These are phyloP conservation scores for Nomada ferruginata DNA, from an alignment of 2,888 invertebrate species.

Conservation along the genomic window DNA sequence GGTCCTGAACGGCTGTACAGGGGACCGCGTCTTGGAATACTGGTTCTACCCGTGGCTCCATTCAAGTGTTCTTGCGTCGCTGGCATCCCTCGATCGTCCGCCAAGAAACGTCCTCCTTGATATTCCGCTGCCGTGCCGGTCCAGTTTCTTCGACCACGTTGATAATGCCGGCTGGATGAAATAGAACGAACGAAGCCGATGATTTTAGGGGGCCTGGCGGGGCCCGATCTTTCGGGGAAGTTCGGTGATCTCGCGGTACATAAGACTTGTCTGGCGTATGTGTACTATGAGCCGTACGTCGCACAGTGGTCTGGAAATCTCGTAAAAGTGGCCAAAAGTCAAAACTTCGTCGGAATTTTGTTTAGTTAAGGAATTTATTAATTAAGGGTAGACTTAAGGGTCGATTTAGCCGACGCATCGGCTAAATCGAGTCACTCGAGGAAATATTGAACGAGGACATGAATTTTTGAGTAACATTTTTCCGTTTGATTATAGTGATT, in stretches of 20 bases:
- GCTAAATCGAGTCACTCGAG: neutral
- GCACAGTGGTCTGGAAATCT: too few relatives aligned
- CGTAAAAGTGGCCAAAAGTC: too few relatives aligned
- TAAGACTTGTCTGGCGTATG: neutral
- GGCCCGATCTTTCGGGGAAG: neutral
- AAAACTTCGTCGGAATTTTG: too few relatives aligned
- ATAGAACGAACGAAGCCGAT: constrained; percentile 13
- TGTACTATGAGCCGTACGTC: neutral
- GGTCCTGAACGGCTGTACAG: constrained; percentile 52
- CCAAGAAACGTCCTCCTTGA: constrained; percentile 69
- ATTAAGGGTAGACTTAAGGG: too few relatives aligned
- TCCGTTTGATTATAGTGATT: too few relatives aligned
- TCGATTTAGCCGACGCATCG: too few relatives aligned
- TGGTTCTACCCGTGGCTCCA: constrained; percentile 71
- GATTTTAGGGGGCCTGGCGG: neutral
- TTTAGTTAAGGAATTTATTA: too few relatives aligned
- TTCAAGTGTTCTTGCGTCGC: constrained; percentile 77
- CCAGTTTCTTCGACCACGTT: constrained; percentile 62
- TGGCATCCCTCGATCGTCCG: constrained; percentile 59
- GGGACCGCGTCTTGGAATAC: constrained; percentile 58
- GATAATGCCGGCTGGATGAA: constrained; percentile 51
- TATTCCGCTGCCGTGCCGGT: constrained; percentile 70
- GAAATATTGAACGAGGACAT: too few relatives aligned
- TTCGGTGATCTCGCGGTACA: neutral
- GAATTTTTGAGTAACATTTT: too few relatives aligned